Evolutionary conservation across 1,140 invertebrate species (phyloP).

Genomic region (Papilio glaucus): DNA sequence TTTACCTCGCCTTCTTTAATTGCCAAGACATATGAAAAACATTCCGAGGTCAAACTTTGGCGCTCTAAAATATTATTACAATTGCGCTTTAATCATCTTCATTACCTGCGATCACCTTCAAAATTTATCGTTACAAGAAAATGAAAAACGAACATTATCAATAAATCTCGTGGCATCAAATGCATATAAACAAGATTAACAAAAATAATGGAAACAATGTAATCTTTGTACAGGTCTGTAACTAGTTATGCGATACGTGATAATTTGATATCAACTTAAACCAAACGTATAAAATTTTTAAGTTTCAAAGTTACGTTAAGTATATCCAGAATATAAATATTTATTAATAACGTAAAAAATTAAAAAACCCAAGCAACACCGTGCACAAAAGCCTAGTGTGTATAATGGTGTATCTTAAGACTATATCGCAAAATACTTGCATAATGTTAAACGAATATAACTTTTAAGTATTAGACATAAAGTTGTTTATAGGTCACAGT

Average conservation of each 20-base stretch:
- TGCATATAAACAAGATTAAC: too few species aligned
- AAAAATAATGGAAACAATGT: too few species aligned
- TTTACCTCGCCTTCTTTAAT: slow-evolving; percentile 15
- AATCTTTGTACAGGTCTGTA: too few species aligned
- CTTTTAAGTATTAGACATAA: background rate
- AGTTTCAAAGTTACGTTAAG: too few species aligned
- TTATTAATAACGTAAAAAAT: too few species aligned
- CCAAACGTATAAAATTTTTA: too few species aligned
- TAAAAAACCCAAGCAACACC: background rate
- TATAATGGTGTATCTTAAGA: background rate
- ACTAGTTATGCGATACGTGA: too few species aligned
- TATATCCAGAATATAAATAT: too few species aligned
- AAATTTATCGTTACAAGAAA: background rate
- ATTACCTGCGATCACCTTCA: background rate
- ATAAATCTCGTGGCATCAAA: too few species aligned
- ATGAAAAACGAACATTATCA: too few species aligned
- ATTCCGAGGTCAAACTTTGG: slow-evolving; percentile 15
- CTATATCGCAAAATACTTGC: background rate
- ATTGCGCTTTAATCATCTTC: background rate
- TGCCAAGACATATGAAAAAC: slow-evolving; percentile 18
- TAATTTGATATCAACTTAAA: too few species aligned
- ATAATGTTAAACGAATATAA: background rate
- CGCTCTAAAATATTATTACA: slow-evolving; percentile 12
- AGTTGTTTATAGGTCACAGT: background rate
- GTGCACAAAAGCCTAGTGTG: background rate